These are phyloP conservation scores for Oryzias celebensis DNA, from an alignment of 2,113 vertebrate genomes.

Conservation along the genomic window DNA sequence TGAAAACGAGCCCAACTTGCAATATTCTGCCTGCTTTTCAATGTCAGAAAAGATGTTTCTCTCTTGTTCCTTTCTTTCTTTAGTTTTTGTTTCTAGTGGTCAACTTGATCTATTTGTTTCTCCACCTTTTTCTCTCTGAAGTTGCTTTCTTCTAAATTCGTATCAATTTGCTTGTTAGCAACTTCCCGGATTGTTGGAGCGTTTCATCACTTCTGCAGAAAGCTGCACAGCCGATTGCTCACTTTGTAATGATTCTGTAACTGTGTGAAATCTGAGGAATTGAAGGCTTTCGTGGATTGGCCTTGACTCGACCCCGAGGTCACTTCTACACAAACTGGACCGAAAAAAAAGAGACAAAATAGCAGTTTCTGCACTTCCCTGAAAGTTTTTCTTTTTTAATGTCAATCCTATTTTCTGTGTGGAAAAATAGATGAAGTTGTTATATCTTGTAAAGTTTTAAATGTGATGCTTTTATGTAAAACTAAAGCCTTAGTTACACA, in stretches of 20 bases:
- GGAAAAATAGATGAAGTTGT: too few relatives aligned
- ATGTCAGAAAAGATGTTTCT: slow-evolving; percentile 33
- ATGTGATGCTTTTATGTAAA: too few relatives aligned
- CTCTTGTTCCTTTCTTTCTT: background rate
- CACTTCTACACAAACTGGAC: too few relatives aligned
- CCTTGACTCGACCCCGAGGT: too few relatives aligned
- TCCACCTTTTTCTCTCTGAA: slow-evolving; percentile 6
- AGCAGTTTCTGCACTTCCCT: too few relatives aligned
- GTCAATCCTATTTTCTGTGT: too few relatives aligned
- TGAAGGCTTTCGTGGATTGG: background rate
- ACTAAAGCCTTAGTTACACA: too few relatives aligned
- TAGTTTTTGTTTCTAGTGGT: background rate
- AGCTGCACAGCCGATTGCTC: slow-evolving; percentile 6
- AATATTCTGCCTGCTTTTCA: slow-evolving; percentile 33
- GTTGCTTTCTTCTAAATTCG: slow-evolving; percentile 35
- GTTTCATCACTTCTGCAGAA: slow-evolving; percentile 47
- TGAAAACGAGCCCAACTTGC: slow-evolving; percentile 37
- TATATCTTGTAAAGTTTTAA: too few relatives aligned
- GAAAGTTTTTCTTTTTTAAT: too few relatives aligned
- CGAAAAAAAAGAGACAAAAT: too few relatives aligned
- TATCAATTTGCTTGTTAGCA: slow-evolving; percentile 59
- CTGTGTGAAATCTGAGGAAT: slow-evolving; percentile 24
- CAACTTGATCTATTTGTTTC: background rate
- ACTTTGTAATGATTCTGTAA: slow-evolving; percentile 38
- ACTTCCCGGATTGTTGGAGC: slow-evolving; percentile 42